Conservation (phyloP, 2,888 invertebrate genomes). For the Vesta saturnalis region DNA sequence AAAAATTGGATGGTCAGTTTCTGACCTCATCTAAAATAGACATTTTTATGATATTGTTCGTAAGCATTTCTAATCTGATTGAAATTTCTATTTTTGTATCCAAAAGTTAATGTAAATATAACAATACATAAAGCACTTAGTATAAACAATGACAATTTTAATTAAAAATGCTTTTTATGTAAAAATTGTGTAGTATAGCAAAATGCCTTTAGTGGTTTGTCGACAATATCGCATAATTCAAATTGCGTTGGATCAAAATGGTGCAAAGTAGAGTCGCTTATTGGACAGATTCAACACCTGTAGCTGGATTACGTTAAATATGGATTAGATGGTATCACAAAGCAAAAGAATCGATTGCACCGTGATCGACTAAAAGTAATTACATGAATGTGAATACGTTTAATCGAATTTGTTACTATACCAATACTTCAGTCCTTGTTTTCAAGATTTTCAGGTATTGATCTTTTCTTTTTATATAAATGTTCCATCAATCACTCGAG, state of each 20-base stretch:
- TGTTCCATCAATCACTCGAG: constrained; percentile 46
- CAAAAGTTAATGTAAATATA: too few relatives aligned
- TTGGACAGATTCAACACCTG: neutral
- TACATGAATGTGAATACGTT: neutral
- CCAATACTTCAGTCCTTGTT: neutral
- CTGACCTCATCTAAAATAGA: too few relatives aligned
- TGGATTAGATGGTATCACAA: neutral
- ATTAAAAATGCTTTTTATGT: too few relatives aligned
- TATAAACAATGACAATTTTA: too few relatives aligned
- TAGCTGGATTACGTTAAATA: constrained; percentile 1
- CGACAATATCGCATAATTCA: neutral
- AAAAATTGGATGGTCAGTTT: too few relatives aligned
- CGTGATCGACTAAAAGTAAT: neutral
- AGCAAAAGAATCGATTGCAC: neutral
- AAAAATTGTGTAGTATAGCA: too few relatives aligned
- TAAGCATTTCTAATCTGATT: too few relatives aligned
- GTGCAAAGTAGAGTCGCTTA: neutral
- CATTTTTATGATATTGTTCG: too few relatives aligned
- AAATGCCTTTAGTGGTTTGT: too few relatives aligned
- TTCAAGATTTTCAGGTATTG: neutral
- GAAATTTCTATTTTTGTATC: too few relatives aligned
- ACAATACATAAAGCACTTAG: too few relatives aligned
- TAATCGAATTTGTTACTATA: neutral
- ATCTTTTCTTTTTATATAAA: constrained; percentile 33
- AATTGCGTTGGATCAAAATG: neutral